Evolutionary conservation across 2,797 vertebrate species (phyloP).

Genomic region (Xerus rutilus): DNA sequence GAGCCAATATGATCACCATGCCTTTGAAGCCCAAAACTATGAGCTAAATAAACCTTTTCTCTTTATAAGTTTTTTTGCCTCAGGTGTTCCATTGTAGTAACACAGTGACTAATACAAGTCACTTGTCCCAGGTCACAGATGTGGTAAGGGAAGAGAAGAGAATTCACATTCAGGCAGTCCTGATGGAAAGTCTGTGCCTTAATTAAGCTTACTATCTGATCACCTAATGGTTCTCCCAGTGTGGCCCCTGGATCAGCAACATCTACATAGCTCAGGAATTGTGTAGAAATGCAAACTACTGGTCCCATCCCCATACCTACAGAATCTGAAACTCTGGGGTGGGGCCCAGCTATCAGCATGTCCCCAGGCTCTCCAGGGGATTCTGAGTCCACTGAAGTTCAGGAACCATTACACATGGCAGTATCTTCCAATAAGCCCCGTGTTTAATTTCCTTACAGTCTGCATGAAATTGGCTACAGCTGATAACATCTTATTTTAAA

Average conservation of each 20-base stretch:
- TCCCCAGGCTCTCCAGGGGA: neutral
- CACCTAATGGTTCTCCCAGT: neutral
- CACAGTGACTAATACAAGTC: too few species aligned
- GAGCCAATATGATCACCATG: neutral
- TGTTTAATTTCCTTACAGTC: slow-evolving; percentile 20
- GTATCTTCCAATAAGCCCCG: neutral
- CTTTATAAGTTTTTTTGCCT: neutral
- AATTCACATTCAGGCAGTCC: neutral
- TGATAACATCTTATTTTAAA: slow-evolving; percentile 46
- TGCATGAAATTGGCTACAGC: neutral
- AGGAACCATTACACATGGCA: neutral
- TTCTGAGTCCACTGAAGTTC: neutral
- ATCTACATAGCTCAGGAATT: neutral
- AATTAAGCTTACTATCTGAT: neutral
- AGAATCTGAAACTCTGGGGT: neutral
- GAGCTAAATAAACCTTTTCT: neutral
- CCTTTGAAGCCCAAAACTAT: neutral
- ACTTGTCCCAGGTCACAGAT: neutral
- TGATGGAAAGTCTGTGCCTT: neutral
- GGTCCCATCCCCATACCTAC: rapidly evolving
- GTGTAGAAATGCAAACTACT: neutral
- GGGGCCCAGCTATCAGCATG: neutral
- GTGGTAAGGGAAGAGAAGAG: neutral
- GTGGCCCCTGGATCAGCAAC: too few species aligned
- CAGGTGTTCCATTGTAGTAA: neutral